These are phyloP conservation scores for Geodia barretti DNA, from an alignment of 37 sponge, comb jelly and placozoan genomes.

Conservation along the genomic window DNA sequence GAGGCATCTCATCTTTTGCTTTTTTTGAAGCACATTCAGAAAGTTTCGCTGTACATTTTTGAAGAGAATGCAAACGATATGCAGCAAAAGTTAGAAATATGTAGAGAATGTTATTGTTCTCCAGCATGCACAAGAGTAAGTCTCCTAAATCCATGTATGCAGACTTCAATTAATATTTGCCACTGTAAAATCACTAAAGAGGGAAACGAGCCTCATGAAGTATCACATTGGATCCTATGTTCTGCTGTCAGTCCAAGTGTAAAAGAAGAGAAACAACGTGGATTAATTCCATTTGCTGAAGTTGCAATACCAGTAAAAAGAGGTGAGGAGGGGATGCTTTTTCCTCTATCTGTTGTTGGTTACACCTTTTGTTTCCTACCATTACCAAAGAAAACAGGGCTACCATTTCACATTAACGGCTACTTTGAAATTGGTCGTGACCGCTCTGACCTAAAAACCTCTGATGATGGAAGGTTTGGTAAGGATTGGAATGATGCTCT, in stretches of 20 bases:
- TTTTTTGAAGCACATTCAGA: conserved; percentile 54
- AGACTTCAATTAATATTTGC: neutral
- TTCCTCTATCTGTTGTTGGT: conserved; percentile 8
- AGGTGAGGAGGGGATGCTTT: neutral
- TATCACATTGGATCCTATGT: conserved; percentile 20
- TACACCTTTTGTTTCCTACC: conserved; percentile 64
- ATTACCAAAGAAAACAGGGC: conserved; percentile 29
- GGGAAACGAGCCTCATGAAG: neutral
- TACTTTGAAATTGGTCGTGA: conserved; percentile 64
- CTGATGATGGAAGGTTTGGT: conserved; percentile 13
- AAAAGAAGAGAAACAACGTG: neutral
- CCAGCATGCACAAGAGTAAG: neutral
- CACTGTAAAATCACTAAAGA: neutral
- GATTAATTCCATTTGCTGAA: conserved; percentile 46
- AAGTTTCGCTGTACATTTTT: conserved; percentile 48
- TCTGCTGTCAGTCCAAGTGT: conserved; percentile 14
- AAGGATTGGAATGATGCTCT: conserved; percentile 58
- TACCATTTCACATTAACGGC: conserved; percentile 60
- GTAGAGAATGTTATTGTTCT: neutral
- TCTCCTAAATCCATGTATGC: neutral
- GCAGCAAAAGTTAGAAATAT: neutral
- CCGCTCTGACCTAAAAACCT: conserved; percentile 25
- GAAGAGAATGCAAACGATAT: conserved; percentile 1
- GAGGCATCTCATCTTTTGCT: conserved; percentile 46
- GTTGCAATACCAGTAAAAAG: conserved; percentile 22